Base-by-base conservation (phyloP, 2,113 vertebrate genomes). In the Nannobrachium achirus region DNA sequence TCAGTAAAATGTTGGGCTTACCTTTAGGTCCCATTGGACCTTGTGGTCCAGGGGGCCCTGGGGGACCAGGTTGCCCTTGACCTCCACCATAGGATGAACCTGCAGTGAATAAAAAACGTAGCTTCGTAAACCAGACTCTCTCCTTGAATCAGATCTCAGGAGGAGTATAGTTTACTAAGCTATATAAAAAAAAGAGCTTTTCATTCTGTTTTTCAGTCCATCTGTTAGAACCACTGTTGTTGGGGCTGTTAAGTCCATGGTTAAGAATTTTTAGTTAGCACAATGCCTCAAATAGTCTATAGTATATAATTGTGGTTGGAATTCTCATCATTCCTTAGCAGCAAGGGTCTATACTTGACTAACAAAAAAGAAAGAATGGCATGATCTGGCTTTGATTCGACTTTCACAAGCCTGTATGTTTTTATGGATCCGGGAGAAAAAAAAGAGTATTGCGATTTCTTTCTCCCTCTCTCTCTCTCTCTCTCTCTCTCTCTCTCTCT, bases 11-110 rank as follows among this genome's bases (percentile, higher is more conserved):
- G 4, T 16, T 33, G 42, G 7, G 1, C 60, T 71, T 85, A 93
- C 92, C 93, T 88, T 93, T 95, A 66, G 81, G 51, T 72, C 95
- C 97, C 73, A 92, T 94, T 73, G 89, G 92, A 80, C 96, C 96
- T 40, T 89, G 91, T 20, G 48, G 79, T 76, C 95, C 95, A 48
- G 93, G 93, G 20, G 81, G 80, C 1, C 92, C 92, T 10, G 91
- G 85, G 55, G 81, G 86, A 15, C 92, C 92, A 6, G 88, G 78
- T 5, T 93, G 93, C 71, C 96, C 96, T 59, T 78, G 81, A 39
- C 63, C 70, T 64, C 89, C 92, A n/a, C 88, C 82, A 39, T 93
- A 93, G 60, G 93, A 92, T 4, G 79, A 59, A 0, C 73, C 89
- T 91, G 63, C 63, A 59, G 41, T 63, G 49, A 53, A 18, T 46